Conservation (phyloP, 2,888 invertebrate genomes). For the Phaedon cochleariae region DNA sequence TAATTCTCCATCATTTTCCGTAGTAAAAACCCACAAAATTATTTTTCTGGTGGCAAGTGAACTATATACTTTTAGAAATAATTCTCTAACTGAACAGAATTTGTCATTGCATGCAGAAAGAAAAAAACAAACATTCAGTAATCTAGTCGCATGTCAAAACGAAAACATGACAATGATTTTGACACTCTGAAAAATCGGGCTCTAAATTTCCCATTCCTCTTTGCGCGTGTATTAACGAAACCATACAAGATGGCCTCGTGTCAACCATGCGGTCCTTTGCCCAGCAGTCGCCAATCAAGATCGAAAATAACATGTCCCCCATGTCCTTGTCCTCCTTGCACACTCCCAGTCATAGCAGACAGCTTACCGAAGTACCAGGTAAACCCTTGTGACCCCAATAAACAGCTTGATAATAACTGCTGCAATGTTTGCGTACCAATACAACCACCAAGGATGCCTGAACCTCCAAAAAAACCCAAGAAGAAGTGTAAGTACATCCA, state of each 20-base stretch:
- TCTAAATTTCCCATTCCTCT: slow-evolving; percentile 34
- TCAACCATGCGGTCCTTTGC: slow-evolving; percentile 46
- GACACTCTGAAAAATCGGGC: slow-evolving; percentile 32
- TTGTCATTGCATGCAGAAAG: too few relatives aligned
- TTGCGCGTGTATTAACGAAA: slow-evolving; percentile 18
- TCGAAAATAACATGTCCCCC: slow-evolving; percentile 40
- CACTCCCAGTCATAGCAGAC: slow-evolving; percentile 49
- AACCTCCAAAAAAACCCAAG: slow-evolving; percentile 40
- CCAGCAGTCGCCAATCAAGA: slow-evolving; percentile 31
- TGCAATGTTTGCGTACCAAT: slow-evolving; percentile 54
- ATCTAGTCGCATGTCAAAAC: slow-evolving; percentile 6
- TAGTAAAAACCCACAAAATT: too few relatives aligned
- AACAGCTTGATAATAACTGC: slow-evolving; percentile 32
- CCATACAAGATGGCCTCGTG: slow-evolving; percentile 47
- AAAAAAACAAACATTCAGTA: too few relatives aligned
- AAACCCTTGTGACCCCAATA: slow-evolving; percentile 48
- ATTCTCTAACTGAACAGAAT: too few relatives aligned
- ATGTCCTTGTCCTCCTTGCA: slow-evolving; percentile 31
- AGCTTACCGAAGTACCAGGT: slow-evolving; percentile 48
- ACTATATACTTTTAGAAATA: too few relatives aligned
- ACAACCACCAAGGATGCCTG: slow-evolving; percentile 37
- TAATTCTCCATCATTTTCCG: too few relatives aligned
- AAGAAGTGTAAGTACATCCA: slow-evolving; percentile 63
- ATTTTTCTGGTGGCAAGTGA: too few relatives aligned
- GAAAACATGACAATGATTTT: slow-evolving; percentile 33